Evolutionary conservation across 2,888 invertebrate species (phyloP).

Genomic region (Phaonia tiefii): DNA sequence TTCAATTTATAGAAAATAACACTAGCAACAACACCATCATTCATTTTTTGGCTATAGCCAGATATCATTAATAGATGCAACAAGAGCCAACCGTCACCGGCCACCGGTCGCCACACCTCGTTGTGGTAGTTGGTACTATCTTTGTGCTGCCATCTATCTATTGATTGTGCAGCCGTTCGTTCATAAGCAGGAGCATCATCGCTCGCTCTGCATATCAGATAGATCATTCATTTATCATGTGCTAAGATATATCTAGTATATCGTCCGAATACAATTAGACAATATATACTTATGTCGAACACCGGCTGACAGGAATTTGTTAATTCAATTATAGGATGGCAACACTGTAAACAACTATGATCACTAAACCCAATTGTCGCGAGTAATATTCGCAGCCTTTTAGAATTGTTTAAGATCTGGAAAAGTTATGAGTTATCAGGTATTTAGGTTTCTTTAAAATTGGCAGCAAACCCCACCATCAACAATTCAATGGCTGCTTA

Average conservation of each 20-base stretch:
- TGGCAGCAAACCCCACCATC: too few species aligned
- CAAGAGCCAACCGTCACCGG: not conserved
- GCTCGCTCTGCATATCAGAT: slow-evolving; percentile 57
- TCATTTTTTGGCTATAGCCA: slow-evolving; percentile 49
- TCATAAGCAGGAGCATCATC: slow-evolving; percentile 5
- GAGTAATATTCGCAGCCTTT: too few species aligned
- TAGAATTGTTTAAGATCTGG: too few species aligned
- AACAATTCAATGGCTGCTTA: too few species aligned
- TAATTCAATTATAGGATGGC: too few species aligned
- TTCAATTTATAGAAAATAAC: slow-evolving; percentile 42
- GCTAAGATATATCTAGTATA: slow-evolving; percentile 60
- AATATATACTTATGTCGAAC: too few species aligned
- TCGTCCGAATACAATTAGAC: not conserved
- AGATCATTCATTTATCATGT: slow-evolving; percentile 67
- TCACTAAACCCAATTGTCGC: too few species aligned
- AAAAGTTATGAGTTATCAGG: too few species aligned
- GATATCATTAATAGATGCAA: slow-evolving; percentile 51
- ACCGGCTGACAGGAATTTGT: too few species aligned
- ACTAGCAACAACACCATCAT: slow-evolving; percentile 17
- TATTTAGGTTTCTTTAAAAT: too few species aligned
- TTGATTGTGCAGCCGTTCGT: slow-evolving; percentile 10
- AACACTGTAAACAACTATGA: too few species aligned
- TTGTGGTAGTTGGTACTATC: too few species aligned
- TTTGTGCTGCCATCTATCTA: not conserved
- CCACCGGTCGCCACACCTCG: not conserved